Base-by-base conservation (phyloP, 2,113 vertebrate genomes). In the Melanerpes formicivorus region DNA sequence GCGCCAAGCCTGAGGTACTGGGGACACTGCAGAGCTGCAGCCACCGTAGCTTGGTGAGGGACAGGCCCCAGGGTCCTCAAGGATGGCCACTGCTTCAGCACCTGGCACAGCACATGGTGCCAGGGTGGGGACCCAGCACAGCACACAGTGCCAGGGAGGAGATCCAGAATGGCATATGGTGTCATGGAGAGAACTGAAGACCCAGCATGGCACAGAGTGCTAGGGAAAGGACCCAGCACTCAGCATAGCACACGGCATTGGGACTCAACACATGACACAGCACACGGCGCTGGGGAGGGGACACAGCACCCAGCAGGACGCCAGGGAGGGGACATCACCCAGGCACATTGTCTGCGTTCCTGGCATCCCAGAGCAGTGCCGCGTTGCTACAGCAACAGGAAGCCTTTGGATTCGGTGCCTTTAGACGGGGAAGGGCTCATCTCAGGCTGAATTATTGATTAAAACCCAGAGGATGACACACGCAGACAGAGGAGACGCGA, bases 401-500 rank as follows among this genome's bases (percentile, higher is more conserved):
- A 94, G 87, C 95, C 92, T 94, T 93, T 44, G 92, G 70, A 95
- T 93, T 80, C 79, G 25, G 70, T 18, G 90, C 63, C 86, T 90
- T 84, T 84, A 64, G 85, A 82, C 4, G 46, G 93, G 95, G 91
- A 93, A 79, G 11, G 42, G 89, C 92, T 93, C 19, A 80, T 92
- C 93, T 96, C 3, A 3, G 84, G 62, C 93, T 96, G 96, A 96
- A 94, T 96, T 95, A 97, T 95, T 93, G 94, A 97, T 97, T 94
- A 89, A 73, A 94, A 83, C 91, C 50, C 74, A 71, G 90, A 90
- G 87, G 87, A 66, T 78, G 90, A 88, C 95, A 93, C 64, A 83
- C 5, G 15, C 58, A 6, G 55, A 8, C 84, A 14, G 54, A 66
- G 19, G 74, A 71, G 86, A 67, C 1, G 48, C 5, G 12, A 87